A percentile compares a stretch with the other conserved stretches of the same genome.
These are phyloP conservation scores for Oscheius sp. DNA, from an alignment of 2,888 invertebrate species.

Conservation along the genomic window DNA sequence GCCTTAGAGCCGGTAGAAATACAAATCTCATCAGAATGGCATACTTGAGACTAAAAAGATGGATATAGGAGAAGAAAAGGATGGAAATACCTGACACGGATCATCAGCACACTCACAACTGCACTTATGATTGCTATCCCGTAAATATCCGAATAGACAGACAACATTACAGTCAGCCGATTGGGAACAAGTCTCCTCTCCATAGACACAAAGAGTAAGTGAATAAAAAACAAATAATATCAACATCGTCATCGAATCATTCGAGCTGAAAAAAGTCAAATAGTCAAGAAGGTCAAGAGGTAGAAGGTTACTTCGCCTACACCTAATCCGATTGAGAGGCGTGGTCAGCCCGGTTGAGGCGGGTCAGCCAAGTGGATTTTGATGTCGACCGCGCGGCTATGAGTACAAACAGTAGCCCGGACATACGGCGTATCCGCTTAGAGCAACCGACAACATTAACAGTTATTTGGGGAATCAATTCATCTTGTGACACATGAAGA, in stretches of 20 bases:
- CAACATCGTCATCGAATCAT: constrained; percentile 3
- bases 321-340: constrained; percentile 28
- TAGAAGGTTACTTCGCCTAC: too few relatives aligned
- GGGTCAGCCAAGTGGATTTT: constrained; percentile 27
- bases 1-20: constrained; percentile 44
- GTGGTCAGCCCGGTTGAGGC: constrained; percentile 23
- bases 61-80: neutral
- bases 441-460: too few relatives aligned
- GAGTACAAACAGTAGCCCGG: constrained; percentile 31
- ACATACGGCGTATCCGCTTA: too few relatives aligned
- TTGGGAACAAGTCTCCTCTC: neutral
- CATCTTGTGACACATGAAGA: too few relatives aligned
- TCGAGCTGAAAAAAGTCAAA: constrained; percentile 11
- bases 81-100: constrained; percentile 53
- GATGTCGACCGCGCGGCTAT: constrained; percentile 30
- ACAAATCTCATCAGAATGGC: constrained; percentile 53
- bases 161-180: constrained; percentile 45
- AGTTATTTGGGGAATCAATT: too few relatives aligned
- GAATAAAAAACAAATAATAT: neutral
- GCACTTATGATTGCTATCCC: constrained; percentile 34
- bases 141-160: constrained; percentile 55
- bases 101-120: constrained; percentile 55
- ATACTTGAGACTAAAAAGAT: constrained; percentile 46
- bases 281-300: neutral
- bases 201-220: neutral